phyloP scores from a whole-genome alignment of 2,113 vertebrate genomes.

The Propithecus coquereli region DNA sequence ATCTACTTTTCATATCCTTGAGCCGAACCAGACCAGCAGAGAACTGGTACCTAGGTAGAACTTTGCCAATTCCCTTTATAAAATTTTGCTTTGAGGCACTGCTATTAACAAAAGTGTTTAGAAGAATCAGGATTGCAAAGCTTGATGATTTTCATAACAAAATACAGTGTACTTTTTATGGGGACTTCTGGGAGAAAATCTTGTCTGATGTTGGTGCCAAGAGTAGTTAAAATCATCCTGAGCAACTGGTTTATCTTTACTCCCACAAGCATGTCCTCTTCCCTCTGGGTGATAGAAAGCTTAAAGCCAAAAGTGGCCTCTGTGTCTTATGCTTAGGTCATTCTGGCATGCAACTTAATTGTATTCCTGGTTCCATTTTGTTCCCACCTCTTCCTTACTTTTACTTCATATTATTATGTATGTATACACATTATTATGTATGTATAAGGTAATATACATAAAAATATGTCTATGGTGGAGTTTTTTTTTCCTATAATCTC shows the following conservation, averaged over 20 bases:
- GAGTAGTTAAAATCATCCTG: not conserved
- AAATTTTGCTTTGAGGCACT: not conserved
- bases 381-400: not conserved
- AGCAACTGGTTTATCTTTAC: not conserved
- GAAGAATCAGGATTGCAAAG: not conserved
- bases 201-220: constrained; percentile 5
- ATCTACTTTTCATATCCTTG: not conserved
- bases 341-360: not conserved
- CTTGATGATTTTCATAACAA: constrained; percentile 18
- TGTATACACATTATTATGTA: not conserved
- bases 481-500: not conserved
- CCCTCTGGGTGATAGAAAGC: not conserved
- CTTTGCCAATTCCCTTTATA: not conserved
- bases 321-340: not conserved
- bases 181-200: not conserved
- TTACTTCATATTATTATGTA: not conserved
- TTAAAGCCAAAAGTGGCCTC: not conserved
- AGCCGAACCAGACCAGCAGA: not conserved
- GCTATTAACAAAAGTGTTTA: not conserved
- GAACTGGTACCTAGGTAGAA: not conserved
- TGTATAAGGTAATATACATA: not conserved
- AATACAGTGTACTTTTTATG: not conserved
- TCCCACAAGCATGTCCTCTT: not conserved
- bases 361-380: not conserved
- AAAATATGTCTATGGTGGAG: not conserved